Evolutionary conservation across 2,888 invertebrate genomes (phyloP), one percentile per base, ranked within the genome.

Genomic region (Camptogramma bilineatum): DNA sequence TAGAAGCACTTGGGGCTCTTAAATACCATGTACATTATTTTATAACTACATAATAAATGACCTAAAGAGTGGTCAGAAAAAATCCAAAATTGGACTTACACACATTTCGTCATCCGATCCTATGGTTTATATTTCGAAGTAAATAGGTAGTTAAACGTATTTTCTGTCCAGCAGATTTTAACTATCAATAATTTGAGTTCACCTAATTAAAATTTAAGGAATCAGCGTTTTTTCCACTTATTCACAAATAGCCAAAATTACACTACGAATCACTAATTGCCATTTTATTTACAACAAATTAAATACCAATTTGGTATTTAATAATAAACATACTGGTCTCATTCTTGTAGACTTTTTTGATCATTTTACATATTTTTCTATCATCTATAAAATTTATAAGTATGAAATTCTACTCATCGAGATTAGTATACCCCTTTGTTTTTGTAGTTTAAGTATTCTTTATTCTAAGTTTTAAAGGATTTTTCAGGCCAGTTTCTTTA

Each of bases 101-200:
- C 70, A 60, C 55, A 31, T 71, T 76, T 75, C 73, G 73, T 66
- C 72, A 72, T 66, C 72, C 66, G 28, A 62, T 69, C 46, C 54
- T 61, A 73, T 16, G 28, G 24, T 10, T 13, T 54, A 48, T 17
- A 13, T 52, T 70, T 71, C 63, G 53, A 67, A 68, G 58, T 63
- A 7, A 17, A 17, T 44, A 44, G 17, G 17, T n/a, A 54, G 46
- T 7, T 48, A 48, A n/a, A 64, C 8, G 24, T 70, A 53, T 59
- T 83, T 68, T 72, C 89, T 87, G 89, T 76, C 89, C 89, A 82
- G 89, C 89, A 89, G 89, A 88, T 75, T 69, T 63, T 46, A 62
- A 69, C 63, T 68, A 58, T 59, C 66, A 57, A 47, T 59, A n/a
- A 34, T 56, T 50, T n/a, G 31, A 54, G 46, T 60, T 55, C 28